Conservation (phyloP, 2,888 invertebrate genomes). For the Ischnus inquisitorius region DNA sequence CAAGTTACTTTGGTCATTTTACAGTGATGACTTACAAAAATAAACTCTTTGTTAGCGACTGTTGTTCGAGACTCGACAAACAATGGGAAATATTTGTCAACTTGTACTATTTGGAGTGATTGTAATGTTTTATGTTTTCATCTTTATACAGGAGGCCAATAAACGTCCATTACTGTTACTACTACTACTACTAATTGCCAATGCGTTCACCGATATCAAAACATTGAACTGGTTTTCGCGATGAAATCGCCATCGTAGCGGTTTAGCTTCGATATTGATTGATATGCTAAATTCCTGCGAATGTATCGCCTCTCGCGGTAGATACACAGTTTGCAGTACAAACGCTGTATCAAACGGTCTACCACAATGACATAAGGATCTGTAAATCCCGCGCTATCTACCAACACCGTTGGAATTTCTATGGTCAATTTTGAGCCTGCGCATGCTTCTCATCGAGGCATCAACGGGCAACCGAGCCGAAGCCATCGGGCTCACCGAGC, state of each 20-base stretch:
- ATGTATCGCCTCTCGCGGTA: slow-evolving; percentile 50
- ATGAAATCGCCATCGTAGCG: slow-evolving; percentile 19
- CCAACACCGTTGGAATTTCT: slow-evolving; percentile 50
- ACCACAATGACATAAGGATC: slow-evolving; percentile 34
- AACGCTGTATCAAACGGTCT: too few species aligned
- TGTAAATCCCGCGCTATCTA: slow-evolving; percentile 18
- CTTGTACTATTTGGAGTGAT: too few species aligned
- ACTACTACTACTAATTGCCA: slow-evolving; percentile 32
- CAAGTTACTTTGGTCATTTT: too few species aligned
- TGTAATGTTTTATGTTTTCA: too few species aligned
- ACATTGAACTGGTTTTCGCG: slow-evolving; percentile 54
- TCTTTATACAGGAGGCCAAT: too few species aligned
- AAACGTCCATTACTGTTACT: too few species aligned
- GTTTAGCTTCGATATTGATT: slow-evolving; percentile 49
- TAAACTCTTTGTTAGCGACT: too few species aligned
- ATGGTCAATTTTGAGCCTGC: slow-evolving; percentile 55
- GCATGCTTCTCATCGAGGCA: slow-evolving; percentile 50
- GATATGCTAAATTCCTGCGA: slow-evolving; percentile 35
- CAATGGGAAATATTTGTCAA: too few species aligned
- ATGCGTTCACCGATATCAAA: slow-evolving; percentile 46
- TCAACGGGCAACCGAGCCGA: slow-evolving; percentile 18
- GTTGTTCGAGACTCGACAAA: too few species aligned
- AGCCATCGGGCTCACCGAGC: slow-evolving; percentile 26
- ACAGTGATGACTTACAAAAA: too few species aligned
- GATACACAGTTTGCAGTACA: neutral